Evolutionary conservation across 2,888 invertebrate species (phyloP).

Genomic region (Dromius quadrimaculatus): DNA sequence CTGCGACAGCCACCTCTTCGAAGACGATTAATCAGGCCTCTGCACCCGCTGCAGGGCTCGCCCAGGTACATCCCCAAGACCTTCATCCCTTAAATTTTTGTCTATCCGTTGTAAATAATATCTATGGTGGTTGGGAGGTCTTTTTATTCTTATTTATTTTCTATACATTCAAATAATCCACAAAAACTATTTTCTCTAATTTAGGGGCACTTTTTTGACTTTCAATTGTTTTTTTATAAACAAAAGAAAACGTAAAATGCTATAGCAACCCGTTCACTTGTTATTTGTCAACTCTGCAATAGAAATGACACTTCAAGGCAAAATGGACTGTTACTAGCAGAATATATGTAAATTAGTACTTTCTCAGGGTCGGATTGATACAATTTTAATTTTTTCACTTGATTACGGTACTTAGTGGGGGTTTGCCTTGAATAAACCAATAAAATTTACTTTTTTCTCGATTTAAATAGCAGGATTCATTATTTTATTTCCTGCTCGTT

Average conservation of each 20-base stretch:
- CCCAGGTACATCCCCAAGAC: conserved; percentile 61
- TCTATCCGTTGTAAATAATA: too few relatives aligned
- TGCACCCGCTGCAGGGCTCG: conserved; percentile 55
- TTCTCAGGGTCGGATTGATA: conserved; percentile 18
- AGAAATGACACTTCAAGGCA: conserved; percentile 18
- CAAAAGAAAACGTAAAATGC: conserved; percentile 6
- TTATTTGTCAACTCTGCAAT: conserved; percentile 5
- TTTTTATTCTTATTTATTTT: too few relatives aligned
- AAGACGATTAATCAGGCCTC: conserved; percentile 58
- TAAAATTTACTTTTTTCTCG: too few relatives aligned
- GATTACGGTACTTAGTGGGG: too few relatives aligned
- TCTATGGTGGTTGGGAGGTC: too few relatives aligned
- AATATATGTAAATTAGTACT: conserved; percentile 20
- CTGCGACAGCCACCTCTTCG: conserved; percentile 72
- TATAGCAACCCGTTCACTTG: conserved; percentile 16
- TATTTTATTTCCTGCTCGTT: too few relatives aligned
- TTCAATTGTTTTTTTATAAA: too few relatives aligned
- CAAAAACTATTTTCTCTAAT: too few relatives aligned
- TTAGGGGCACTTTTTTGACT: too few relatives aligned
- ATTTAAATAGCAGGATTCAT: too few relatives aligned
- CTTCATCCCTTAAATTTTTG: too few relatives aligned
- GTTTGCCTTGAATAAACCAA: conserved; percentile 9
- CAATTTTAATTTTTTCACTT: conserved; percentile 23
- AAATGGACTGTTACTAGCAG: neutral
- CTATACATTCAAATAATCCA: too few relatives aligned